Evolutionary conservation across 2,888 invertebrate genomes (phyloP).

Genomic region (Hydrotaea diabolus): DNA sequence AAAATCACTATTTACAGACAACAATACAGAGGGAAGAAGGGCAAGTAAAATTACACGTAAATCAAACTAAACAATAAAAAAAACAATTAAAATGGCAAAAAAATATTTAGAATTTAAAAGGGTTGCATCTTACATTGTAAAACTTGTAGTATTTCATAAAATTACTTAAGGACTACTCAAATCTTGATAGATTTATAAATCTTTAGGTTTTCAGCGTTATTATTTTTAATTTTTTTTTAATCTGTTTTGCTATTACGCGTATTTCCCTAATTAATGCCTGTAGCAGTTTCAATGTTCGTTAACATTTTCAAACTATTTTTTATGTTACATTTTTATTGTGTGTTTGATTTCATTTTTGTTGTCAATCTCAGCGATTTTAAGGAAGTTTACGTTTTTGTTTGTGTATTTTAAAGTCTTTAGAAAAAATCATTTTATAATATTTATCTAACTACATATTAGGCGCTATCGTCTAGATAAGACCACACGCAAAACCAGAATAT

Average conservation of each 20-base stretch:
- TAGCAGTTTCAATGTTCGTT: constrained; percentile 61
- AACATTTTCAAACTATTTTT: background rate
- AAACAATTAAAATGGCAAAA: background rate
- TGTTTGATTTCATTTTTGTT: constrained; percentile 15
- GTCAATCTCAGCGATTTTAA: constrained; percentile 38
- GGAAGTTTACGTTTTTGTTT: constrained; percentile 50
- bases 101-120: background rate
- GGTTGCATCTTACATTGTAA: background rate
- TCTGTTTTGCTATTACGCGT: constrained; percentile 1
- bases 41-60: background rate
- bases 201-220: background rate
- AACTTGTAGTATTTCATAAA: constrained; percentile 7
- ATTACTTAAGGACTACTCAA: constrained; percentile 45
- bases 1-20: constrained; percentile 3
- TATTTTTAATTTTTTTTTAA: background rate
- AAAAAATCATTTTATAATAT: constrained; percentile 37
- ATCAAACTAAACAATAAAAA: background rate
- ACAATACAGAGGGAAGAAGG: too few species aligned
- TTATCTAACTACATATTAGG: constrained; percentile 12
- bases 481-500: constrained; percentile 27
- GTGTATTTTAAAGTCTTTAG: constrained; percentile 54
- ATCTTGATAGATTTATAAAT: constrained; percentile 21
- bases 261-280: constrained; percentile 66
- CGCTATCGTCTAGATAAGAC: background rate
- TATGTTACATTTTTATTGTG: constrained; percentile 13